Conservation (phyloP, 2,113 vertebrate species). For the Zapus hudsonius region DNA sequence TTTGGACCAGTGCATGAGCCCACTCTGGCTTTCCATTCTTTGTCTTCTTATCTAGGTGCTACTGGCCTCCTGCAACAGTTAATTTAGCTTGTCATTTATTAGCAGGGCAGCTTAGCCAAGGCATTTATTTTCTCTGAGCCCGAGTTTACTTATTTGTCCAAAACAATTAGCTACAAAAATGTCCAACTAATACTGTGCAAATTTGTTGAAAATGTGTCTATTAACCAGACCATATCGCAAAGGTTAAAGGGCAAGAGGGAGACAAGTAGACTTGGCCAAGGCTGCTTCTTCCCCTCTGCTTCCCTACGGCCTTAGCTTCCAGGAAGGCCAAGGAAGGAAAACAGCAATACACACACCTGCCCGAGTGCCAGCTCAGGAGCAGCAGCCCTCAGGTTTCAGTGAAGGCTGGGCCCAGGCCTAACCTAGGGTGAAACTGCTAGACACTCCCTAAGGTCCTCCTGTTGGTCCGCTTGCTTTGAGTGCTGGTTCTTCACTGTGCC, state of each 20-base stretch:
- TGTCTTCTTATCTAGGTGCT: background rate
- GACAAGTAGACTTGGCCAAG: background rate
- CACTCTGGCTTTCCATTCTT: background rate
- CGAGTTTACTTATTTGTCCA: slow-evolving; percentile 37
- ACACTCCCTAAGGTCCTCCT: background rate
- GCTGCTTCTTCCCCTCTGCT: background rate
- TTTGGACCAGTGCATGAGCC: background rate
- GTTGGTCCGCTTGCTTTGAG: background rate
- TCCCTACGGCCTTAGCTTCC: background rate
- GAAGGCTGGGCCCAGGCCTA: background rate
- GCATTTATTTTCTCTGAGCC: slow-evolving; percentile 22
- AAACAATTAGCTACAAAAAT: slow-evolving; percentile 59
- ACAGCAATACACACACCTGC: background rate
- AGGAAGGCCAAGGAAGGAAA: background rate
- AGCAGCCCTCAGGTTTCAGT: background rate
- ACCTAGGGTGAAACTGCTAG: background rate
- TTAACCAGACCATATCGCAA: slow-evolving; percentile 62
- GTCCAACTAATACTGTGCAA: slow-evolving; percentile 31
- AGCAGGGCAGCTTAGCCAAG: background rate
- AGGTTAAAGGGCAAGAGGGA: slow-evolving; percentile 8
- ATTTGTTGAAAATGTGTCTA: slow-evolving; percentile 56
- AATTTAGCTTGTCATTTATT: background rate
- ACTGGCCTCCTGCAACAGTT: background rate
- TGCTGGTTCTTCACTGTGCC: background rate
- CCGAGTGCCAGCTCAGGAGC: background rate